Evolutionary conservation across 2,888 invertebrate species (phyloP).

Genomic region (Cerastis rubricosa): DNA sequence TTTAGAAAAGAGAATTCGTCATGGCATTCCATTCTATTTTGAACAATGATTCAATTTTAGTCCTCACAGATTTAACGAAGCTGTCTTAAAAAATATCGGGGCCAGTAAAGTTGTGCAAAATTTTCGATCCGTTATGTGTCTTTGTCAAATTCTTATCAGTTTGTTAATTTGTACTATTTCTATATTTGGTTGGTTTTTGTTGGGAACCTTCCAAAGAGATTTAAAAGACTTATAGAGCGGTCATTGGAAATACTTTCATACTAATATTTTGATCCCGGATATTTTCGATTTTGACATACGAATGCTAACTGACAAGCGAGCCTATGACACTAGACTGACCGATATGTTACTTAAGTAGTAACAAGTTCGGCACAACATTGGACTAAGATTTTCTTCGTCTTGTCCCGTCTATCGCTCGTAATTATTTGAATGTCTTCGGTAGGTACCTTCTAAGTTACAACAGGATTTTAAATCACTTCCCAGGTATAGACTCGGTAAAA

Average conservation of each 20-base stretch:
- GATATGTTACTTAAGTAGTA: too few relatives aligned
- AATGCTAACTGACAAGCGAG: too few relatives aligned
- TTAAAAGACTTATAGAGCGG: too few relatives aligned
- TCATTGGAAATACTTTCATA: too few relatives aligned
- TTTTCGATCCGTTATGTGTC: not conserved
- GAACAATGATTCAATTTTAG: conserved; percentile 34
- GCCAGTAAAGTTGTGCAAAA: conserved; percentile 10
- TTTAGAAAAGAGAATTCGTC: conserved; percentile 50
- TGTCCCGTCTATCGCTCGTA: too few relatives aligned
- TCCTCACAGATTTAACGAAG: conserved; percentile 12
- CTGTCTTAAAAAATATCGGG: conserved; percentile 17
- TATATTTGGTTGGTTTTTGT: not conserved
- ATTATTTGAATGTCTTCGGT: too few relatives aligned
- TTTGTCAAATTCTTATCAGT: not conserved
- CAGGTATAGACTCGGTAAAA: not conserved
- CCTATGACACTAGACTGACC: too few relatives aligned
- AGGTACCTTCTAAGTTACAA: not conserved
- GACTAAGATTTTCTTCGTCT: too few relatives aligned
- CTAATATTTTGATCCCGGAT: too few relatives aligned
- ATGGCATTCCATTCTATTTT: conserved; percentile 37
- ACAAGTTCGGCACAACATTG: too few relatives aligned
- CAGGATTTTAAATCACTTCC: not conserved
- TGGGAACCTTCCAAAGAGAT: not conserved
- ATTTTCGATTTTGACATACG: too few relatives aligned
- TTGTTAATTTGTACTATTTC: not conserved